Evolutionary conservation across 2,888 invertebrate species (phyloP).

Genomic region (Tenthredo distinguenda): DNA sequence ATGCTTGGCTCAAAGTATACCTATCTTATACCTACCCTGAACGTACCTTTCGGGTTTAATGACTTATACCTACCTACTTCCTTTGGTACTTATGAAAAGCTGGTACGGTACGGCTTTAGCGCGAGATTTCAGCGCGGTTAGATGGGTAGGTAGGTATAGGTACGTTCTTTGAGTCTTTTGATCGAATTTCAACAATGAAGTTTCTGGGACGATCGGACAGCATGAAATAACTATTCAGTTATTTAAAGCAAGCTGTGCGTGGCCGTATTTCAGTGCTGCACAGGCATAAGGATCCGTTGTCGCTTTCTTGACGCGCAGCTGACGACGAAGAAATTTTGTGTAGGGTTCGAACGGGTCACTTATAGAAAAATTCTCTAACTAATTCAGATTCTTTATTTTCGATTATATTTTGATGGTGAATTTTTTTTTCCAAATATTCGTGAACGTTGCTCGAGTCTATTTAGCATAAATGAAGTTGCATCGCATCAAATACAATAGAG

Average conservation of each 20-base stretch:
- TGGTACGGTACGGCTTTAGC: background rate
- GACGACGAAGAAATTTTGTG: background rate
- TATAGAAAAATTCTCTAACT: too few relatives aligned
- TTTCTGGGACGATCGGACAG: background rate
- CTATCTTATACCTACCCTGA: background rate
- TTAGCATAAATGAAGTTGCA: background rate
- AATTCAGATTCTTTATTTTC: too few relatives aligned
- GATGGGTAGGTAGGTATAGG: too few relatives aligned
- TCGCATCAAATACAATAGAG: background rate
- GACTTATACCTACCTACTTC: background rate
- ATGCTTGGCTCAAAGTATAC: background rate
- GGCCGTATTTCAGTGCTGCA: background rate
- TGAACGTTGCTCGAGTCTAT: background rate
- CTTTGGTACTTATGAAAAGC: background rate
- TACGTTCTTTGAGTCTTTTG: background rate
- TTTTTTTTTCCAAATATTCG: too few relatives aligned
- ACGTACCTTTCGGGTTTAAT: background rate
- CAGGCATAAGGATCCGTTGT: background rate
- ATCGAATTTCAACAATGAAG: conserved; percentile 14
- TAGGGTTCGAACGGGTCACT: background rate
- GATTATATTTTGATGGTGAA: background rate
- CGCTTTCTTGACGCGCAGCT: background rate
- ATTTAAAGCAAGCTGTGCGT: background rate
- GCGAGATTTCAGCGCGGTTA: background rate
- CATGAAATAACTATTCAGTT: conserved; percentile 1